These are phyloP conservation scores for Papilio demoleus DNA, from an alignment of 2,888 invertebrate genomes.

Conservation along the genomic window DNA sequence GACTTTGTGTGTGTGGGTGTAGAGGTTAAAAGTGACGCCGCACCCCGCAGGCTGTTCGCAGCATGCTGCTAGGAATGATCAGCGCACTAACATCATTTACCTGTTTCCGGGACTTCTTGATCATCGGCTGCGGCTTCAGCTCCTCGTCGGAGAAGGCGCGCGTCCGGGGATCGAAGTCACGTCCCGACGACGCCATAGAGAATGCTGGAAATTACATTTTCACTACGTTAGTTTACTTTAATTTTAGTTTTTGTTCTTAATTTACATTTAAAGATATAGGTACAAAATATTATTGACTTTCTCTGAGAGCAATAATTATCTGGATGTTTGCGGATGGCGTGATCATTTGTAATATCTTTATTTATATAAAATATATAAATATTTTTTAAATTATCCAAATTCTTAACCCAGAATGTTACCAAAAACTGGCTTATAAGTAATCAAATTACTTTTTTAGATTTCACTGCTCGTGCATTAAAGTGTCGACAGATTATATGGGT, in stretches of 20 bases:
- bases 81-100: constrained; percentile 85
- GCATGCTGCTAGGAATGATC: constrained; percentile 82
- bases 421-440: too few relatives aligned
- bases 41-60: constrained; percentile 70
- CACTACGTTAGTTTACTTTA: constrained; percentile 2
- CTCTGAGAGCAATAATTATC: constrained; percentile 85
- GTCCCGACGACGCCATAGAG: constrained; percentile 95
- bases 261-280: neutral
- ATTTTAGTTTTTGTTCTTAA: neutral
- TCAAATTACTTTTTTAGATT: too few relatives aligned
- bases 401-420: too few relatives aligned
- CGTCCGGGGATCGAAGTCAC: constrained; percentile 96
- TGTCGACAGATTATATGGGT: too few relatives aligned
- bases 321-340: too few relatives aligned
- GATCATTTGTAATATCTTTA: too few relatives aligned
- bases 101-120: constrained; percentile 99
- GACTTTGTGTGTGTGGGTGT: constrained; percentile 39
- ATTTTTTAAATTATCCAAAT: too few relatives aligned
- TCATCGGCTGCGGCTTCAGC: constrained; percentile 98
- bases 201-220: constrained; percentile 85
- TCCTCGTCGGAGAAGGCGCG: constrained; percentile 98
- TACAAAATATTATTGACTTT: too few relatives aligned
- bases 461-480: too few relatives aligned
- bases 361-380: too few relatives aligned
- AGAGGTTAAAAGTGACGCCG: constrained; percentile 59